phyloP scores from a whole-genome alignment of 2,797 vertebrate species.

The Eulemur rubriventer region DNA sequence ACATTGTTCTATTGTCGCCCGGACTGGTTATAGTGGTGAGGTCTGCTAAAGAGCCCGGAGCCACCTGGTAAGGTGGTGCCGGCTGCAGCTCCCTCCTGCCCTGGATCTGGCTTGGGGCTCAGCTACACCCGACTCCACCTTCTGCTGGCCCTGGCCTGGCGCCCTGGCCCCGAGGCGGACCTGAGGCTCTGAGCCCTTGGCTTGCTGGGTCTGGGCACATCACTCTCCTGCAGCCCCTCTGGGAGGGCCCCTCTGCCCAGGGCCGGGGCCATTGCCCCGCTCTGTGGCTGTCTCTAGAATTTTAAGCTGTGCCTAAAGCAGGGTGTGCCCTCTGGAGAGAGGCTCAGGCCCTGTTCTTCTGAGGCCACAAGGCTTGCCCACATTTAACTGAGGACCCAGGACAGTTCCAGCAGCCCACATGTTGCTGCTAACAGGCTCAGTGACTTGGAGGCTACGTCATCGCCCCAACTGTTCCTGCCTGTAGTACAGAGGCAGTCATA shows the following conservation, averaged over 20 bases:
- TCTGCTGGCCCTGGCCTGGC: not conserved
- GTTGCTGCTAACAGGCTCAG: not conserved
- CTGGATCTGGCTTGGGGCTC: not conserved
- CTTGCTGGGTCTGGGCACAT: not conserved
- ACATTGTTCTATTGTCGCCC: constrained; percentile 63
- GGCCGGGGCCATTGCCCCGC: not conserved
- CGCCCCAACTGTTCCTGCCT: not conserved
- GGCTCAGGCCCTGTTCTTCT: not conserved
- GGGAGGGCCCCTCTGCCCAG: not conserved
- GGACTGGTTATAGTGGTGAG: constrained; percentile 51
- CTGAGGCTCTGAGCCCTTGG: not conserved
- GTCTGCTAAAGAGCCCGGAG: constrained; percentile 1
- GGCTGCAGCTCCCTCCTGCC: not conserved
- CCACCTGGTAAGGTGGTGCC: not conserved
- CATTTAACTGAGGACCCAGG: not conserved
- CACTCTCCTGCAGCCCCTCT: not conserved
- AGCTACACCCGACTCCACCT: not conserved
- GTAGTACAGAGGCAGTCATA: not conserved
- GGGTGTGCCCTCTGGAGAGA: not conserved
- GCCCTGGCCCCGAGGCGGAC: not conserved
- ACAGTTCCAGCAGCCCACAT: not conserved
- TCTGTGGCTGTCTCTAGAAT: not conserved
- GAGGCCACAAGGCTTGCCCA: not conserved
- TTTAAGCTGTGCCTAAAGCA: not conserved
- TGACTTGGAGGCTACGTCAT: not conserved